A percentile compares a stretch with the other conserved stretches of the same genome.
Evolutionary conservation across 2,113 vertebrate species (phyloP).

Genomic region (Pelodiscus sinensis): DNA sequence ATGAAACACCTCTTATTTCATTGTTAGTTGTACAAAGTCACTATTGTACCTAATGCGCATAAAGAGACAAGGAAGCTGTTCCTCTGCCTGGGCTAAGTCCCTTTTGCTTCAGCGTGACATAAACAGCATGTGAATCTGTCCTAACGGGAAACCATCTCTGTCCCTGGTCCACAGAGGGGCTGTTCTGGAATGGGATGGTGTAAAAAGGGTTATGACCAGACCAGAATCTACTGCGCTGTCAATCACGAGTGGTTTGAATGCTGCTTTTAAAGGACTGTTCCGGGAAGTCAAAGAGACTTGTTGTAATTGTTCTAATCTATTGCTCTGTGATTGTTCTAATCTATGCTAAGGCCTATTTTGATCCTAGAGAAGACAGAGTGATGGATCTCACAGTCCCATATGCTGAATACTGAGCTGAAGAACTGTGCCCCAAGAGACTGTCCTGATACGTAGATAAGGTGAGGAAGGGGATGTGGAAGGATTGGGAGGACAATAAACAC

Average conservation of each 20-base stretch:
- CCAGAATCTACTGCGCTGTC: neutral
- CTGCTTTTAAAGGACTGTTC: neutral
- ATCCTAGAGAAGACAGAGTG: neutral
- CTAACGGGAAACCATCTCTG: neutral
- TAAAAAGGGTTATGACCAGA: neutral
- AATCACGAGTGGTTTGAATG: neutral
- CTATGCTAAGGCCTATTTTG: neutral
- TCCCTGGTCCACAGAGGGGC: neutral
- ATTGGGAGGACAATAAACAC: neutral
- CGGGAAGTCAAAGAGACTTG: neutral
- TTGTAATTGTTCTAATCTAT: neutral
- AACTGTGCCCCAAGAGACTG: fast-evolving
- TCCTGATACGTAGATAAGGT: neutral
- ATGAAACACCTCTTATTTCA: no score
- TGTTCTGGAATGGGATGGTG: neutral
- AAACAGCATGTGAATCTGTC: neutral
- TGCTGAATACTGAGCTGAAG: neutral
- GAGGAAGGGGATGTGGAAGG: neutral
- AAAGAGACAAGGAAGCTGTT: neutral
- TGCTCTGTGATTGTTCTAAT: neutral
- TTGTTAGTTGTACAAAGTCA: no score
- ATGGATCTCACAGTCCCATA: neutral
- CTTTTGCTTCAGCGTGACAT: neutral
- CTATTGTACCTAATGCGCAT: no score
- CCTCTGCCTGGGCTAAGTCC: fast-evolving